Conservation (phyloP, 2,113 vertebrate genomes). For the Perca flavescens region DNA sequence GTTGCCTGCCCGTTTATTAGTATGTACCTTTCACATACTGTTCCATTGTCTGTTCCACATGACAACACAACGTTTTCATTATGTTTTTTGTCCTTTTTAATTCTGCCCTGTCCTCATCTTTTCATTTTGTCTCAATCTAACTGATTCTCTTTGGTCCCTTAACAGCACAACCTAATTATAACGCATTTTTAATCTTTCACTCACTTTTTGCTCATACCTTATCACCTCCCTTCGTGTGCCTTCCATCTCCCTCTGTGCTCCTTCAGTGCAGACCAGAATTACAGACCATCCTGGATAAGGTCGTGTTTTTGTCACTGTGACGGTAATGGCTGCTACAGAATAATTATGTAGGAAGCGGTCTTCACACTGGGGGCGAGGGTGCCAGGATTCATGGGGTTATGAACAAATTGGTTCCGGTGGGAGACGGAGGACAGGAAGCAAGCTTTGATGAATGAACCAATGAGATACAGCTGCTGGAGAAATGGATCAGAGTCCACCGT, state of each 20-base stretch:
- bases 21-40: slow-evolving; percentile 1
- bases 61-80: slow-evolving; percentile 26
- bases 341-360: slow-evolving; percentile 75
- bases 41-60: slow-evolving; percentile 18
- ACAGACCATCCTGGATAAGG: slow-evolving; percentile 71
- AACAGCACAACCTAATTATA: slow-evolving; percentile 70
- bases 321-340: slow-evolving; percentile 71
- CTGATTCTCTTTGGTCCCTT: slow-evolving; percentile 62
- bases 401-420: slow-evolving; percentile 82
- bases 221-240: slow-evolving; percentile 46
- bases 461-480: slow-evolving; percentile 64
- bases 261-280: slow-evolving; percentile 50
- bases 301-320: slow-evolving; percentile 76
- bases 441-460: slow-evolving; percentile 80
- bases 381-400: slow-evolving; percentile 77
- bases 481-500: slow-evolving; percentile 47
- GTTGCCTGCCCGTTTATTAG: not conserved
- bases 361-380: slow-evolving; percentile 60
- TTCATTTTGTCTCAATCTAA: slow-evolving; percentile 24
- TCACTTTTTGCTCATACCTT: slow-evolving; percentile 62
- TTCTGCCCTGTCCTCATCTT: slow-evolving; percentile 38
- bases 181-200: slow-evolving; percentile 71
- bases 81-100: slow-evolving; percentile 41
- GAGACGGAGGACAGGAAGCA: slow-evolving; percentile 76
- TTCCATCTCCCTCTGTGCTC: slow-evolving; percentile 47